A percentile compares a stretch with the other conserved stretches of the same genome.
Conservation (phyloP, 2,113 vertebrate genomes). For the Mustelus asterias region DNA sequence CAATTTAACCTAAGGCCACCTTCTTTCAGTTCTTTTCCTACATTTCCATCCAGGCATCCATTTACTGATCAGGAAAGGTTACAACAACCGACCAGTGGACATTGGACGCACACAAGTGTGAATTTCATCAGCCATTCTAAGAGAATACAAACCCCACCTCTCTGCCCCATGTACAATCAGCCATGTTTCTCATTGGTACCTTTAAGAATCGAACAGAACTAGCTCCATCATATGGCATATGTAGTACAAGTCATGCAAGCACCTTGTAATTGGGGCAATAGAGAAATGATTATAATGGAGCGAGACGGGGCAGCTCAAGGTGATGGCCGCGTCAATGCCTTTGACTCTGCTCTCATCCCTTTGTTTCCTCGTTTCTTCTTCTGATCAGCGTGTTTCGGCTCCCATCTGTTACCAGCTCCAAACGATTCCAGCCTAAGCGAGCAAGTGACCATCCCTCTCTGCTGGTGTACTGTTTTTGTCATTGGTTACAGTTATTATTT, state of each 20-base stretch:
- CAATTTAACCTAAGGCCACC: background rate
- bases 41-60: slow-evolving; percentile 5
- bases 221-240: background rate
- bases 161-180: background rate
- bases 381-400: background rate
- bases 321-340: background rate
- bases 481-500: slow-evolving; percentile 5
- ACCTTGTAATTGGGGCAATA: background rate
- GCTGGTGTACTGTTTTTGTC: background rate
- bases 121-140: background rate
- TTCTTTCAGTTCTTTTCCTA: background rate
- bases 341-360: background rate
- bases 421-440: background rate
- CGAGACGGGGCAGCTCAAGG: background rate
- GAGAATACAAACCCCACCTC: background rate
- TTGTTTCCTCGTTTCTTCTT: background rate
- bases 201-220: background rate
- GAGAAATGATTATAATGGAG: background rate
- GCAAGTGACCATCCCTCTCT: background rate
- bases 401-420: background rate
- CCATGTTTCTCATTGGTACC: background rate
- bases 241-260: background rate
- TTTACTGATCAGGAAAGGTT: background rate
- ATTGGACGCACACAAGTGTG: background rate
- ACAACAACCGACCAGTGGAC: background rate